These are phyloP conservation scores for Vesta saturnalis DNA, from an alignment of 2,888 invertebrate species.

Conservation along the genomic window DNA sequence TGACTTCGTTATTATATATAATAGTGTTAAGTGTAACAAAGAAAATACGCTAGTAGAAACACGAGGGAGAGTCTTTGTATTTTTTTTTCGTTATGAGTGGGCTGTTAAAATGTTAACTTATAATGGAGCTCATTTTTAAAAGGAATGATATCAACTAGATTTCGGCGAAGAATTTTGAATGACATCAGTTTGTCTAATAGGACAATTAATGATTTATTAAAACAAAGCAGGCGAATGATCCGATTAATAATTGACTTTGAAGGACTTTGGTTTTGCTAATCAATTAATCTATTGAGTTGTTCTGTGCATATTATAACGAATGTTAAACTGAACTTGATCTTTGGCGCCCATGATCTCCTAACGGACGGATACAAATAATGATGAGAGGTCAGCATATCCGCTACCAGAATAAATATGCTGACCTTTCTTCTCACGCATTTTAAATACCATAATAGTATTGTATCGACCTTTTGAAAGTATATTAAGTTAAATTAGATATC, in stretches of 20 bases:
- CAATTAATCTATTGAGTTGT: constrained; percentile 31
- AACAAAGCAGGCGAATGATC: constrained; percentile 22
- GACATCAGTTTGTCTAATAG: constrained; percentile 31
- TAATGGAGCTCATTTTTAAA: not conserved
- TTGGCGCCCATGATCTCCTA: constrained; percentile 33
- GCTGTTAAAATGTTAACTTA: not conserved
- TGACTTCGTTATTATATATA: constrained; percentile 35
- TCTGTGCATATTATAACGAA: constrained; percentile 31
- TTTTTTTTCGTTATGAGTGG: not conserved
- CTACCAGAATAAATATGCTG: constrained; percentile 29
- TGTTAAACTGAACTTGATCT: constrained; percentile 33
- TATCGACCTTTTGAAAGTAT: too few species aligned
- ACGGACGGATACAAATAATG: constrained; percentile 33
- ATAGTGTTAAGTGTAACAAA: constrained; percentile 30
- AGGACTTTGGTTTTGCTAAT: constrained; percentile 26
- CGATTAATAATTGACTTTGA: constrained; percentile 21
- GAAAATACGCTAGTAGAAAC: constrained; percentile 11
- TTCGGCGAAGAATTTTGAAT: not conserved
- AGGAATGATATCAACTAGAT: not conserved
- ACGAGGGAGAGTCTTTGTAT: not conserved
- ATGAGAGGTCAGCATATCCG: constrained; percentile 33
- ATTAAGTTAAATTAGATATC: too few species aligned
- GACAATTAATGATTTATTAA: constrained; percentile 20
- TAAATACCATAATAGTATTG: not conserved
- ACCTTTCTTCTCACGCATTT: constrained; percentile 19